Base-by-base conservation (phyloP, 2,888 invertebrate genomes). In the Adelognathus sp. region DNA sequence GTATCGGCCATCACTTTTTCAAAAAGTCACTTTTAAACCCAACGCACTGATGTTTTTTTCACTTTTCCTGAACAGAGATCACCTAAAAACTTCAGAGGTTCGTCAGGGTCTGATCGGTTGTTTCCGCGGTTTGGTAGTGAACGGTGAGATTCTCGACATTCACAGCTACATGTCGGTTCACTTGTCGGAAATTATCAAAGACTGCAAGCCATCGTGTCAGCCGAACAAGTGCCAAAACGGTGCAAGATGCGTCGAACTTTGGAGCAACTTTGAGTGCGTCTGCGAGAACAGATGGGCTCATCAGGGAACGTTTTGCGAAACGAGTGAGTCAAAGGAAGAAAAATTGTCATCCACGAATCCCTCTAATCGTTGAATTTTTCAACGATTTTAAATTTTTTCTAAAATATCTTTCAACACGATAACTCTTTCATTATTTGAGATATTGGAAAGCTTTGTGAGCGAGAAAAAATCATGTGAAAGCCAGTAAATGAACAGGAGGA, bases 221-320 rank as follows among this genome's bases (percentile, higher is more conserved):
- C 97, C 98, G 0, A 97, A 97, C 89, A 98, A 98, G 6, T 98
- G 98, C 90, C 95, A 96, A 90, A 98, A 98, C 90, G 97, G 96
- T 54, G 98, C 97, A 0, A 95, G 94, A 81, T 98, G 97, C 89
- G 97, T 97, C 86, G 98, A 98, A 90, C 92, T 96, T 0, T 98
- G 98, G 98, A 97, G 97, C 79, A 96, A 96, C 31, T 98, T 98
- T 86, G 96, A 96, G 87, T 98, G 98, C 90, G 95, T 97, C 82
- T 98, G 98, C 92, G 95, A 95, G 84, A 98, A 98, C 92, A 95
- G 95, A 44, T 97, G 98, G 97, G 98, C 98, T 0, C 98, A 98
- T 92, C 94, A 96, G 79, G 98, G 98, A 81, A 93, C 94, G 75
- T 96, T 96, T 89, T 98, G 98, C 91, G 97, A 98, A 92, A 96